Percentiles rank a stretch among this genome's conserved stretches.
Conservation (phyloP, 30 jellyfish, hydroid and myxozoan species). For the Aurelia aurita region DNA sequence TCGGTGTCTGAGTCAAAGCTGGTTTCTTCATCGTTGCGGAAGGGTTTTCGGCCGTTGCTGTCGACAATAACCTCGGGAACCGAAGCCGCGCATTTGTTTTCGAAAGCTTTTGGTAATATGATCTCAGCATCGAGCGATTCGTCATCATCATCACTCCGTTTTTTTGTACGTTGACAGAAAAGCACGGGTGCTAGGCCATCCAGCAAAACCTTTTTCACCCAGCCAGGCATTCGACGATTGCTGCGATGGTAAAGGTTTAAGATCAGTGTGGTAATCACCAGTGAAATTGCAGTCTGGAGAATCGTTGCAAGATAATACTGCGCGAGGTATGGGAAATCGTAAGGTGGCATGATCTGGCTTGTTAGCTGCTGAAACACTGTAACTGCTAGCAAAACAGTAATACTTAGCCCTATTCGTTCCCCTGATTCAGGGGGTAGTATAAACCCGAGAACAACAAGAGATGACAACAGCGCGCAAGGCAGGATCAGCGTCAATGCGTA, state of each 20-base stretch:
- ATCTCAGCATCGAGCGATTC: background rate
- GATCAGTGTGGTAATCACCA: conserved; percentile 70
- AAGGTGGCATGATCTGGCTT: conserved; percentile 86
- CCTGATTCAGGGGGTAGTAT: conserved; percentile 89
- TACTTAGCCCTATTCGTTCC: conserved; percentile 78
- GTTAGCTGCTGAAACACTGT: conserved; percentile 86
- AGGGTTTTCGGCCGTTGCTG: background rate
- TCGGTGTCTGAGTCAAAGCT: conserved; percentile 12
- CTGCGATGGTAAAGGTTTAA: conserved; percentile 80
- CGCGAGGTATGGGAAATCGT: conserved; percentile 85
- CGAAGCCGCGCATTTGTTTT: background rate
- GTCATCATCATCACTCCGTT: background rate
- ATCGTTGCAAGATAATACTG: conserved; percentile 82
- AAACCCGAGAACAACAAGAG: conserved; percentile 78
- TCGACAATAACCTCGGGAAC: conserved; percentile 30
- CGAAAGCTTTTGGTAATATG: too few relatives aligned
- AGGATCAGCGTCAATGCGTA: conserved; percentile 68
- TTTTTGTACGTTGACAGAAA: conserved; percentile 65
- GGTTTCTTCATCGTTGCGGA: background rate
- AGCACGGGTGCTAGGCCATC: conserved; percentile 80
- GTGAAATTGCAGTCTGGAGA: conserved; percentile 72
- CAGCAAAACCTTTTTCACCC: conserved; percentile 55
- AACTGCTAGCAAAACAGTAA: conserved; percentile 79
- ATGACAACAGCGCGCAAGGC: conserved; percentile 84
- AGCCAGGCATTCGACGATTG: conserved; percentile 71